Percentiles rank a stretch among this genome's conserved stretches.
These are phyloP conservation scores for Chaetogeoica ovagalla DNA, from an alignment of 2,888 invertebrate genomes.

Conservation along the genomic window DNA sequence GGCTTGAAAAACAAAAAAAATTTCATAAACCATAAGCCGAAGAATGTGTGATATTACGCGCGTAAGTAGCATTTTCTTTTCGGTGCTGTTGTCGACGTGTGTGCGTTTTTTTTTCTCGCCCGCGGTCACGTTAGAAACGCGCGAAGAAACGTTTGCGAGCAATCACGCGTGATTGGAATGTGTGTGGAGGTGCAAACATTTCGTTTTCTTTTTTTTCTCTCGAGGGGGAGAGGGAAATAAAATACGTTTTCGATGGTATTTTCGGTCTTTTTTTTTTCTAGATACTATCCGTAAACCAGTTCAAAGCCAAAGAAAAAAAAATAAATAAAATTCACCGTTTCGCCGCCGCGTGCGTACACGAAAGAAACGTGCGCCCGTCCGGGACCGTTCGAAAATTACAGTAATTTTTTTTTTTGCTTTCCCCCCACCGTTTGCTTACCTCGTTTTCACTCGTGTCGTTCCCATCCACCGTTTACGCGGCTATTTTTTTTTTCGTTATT, in stretches of 20 bases:
- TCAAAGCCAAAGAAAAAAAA: not conserved
- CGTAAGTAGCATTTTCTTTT: constrained; percentile 1
- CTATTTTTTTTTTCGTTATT: no score
- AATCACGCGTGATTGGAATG: constrained; percentile 34
- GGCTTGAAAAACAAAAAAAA: constrained; percentile 10
- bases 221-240: not conserved
- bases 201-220: not conserved
- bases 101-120: not conserved
- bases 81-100: not conserved
- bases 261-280: not conserved
- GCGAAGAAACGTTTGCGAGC: constrained; percentile 15
- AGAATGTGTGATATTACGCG: not conserved
- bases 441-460: not conserved
- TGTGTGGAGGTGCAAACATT: not conserved
- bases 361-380: not conserved
- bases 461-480: not conserved
- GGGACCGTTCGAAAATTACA: constrained; percentile 17
- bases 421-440: no score
- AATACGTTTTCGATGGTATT: not conserved
- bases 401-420: not conserved
- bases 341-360: not conserved
- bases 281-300: constrained; percentile 17
- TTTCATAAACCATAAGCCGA: constrained; percentile 25
- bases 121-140: constrained; percentile 9
- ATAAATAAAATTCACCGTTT: constrained; percentile 22